phyloP scores from a whole-genome alignment of 1,140 invertebrate species.

The Sinella curviseta region DNA sequence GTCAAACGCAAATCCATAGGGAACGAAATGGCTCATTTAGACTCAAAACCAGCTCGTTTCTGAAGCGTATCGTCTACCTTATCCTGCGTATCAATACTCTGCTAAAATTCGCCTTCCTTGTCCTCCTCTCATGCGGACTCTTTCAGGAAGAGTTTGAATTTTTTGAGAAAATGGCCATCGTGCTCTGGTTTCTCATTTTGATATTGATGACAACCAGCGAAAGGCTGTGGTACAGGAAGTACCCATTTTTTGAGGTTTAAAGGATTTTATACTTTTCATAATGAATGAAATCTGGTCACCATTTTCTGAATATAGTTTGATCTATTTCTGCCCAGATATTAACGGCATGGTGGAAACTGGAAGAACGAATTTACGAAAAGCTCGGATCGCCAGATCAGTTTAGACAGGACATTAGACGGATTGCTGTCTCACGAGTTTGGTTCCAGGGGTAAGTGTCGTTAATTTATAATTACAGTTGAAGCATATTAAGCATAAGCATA shows the following conservation, averaged over 20 bases:
- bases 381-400: background rate
- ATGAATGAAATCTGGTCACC: no score
- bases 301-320: no score
- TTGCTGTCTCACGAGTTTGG: background rate
- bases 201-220: slow-evolving; percentile 12
- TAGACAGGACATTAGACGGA: background rate
- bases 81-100: slow-evolving; percentile 19
- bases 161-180: slow-evolving; percentile 26
- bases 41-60: background rate
- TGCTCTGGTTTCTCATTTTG: slow-evolving; percentile 33
- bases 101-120: slow-evolving; percentile 13
- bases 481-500: no score
- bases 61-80: slow-evolving; percentile 11
- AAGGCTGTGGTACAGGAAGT: slow-evolving; percentile 27
- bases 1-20: no score
- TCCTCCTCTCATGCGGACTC: slow-evolving; percentile 22
- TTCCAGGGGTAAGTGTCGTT: slow-evolving; percentile 1
- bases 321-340: background rate
- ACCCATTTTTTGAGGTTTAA: slow-evolving; percentile 31
- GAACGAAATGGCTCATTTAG: no score
- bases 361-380: background rate
- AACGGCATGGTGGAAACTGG: slow-evolving; percentile 23
- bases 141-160: slow-evolving; percentile 12
- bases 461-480: background rate
- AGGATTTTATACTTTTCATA: no score